Percentiles rank a stretch among this genome's conserved stretches.
Evolutionary conservation across 2,797 vertebrate species (phyloP).

Genomic region (Gila robusta): DNA sequence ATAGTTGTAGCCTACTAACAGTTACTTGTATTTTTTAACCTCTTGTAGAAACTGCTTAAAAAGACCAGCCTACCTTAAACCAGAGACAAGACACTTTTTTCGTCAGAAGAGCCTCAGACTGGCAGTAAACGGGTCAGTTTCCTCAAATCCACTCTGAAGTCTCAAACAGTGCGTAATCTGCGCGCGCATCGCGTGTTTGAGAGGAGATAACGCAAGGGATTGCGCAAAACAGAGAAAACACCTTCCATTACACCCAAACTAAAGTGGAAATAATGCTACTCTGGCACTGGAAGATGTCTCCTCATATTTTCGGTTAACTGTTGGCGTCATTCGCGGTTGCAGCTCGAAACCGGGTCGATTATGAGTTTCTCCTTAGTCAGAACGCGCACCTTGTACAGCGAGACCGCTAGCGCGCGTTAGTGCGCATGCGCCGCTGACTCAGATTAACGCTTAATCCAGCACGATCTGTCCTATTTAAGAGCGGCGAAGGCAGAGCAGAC

Average conservation of each 20-base stretch:
- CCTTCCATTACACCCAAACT: background rate
- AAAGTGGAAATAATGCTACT: background rate
- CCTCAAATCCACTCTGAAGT: background rate
- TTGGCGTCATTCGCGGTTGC: background rate
- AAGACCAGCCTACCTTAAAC: constrained; percentile 2
- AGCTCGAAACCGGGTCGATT: background rate
- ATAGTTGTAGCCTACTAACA: background rate
- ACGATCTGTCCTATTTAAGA: constrained; percentile 52
- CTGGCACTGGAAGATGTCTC: background rate
- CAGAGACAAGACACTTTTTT: background rate
- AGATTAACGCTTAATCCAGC: constrained; percentile 78
- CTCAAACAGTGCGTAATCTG: constrained; percentile 1
- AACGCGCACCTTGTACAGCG: constrained; percentile 26
- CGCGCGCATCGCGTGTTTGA: background rate
- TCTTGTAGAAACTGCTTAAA: background rate
- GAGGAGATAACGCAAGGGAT: background rate
- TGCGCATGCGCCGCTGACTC: constrained; percentile 74
- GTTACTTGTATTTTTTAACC: background rate
- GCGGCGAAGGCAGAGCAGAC: background rate
- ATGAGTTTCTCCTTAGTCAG: background rate
- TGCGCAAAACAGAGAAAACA: constrained; percentile 1
- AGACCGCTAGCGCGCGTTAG: constrained; percentile 39
- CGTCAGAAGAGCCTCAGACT: background rate
- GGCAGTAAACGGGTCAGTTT: background rate
- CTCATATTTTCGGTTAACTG: too few species aligned